Base-by-base conservation (phyloP, 35 echinoderm and acorn worm species). In the Stichopus chloronotus region DNA sequence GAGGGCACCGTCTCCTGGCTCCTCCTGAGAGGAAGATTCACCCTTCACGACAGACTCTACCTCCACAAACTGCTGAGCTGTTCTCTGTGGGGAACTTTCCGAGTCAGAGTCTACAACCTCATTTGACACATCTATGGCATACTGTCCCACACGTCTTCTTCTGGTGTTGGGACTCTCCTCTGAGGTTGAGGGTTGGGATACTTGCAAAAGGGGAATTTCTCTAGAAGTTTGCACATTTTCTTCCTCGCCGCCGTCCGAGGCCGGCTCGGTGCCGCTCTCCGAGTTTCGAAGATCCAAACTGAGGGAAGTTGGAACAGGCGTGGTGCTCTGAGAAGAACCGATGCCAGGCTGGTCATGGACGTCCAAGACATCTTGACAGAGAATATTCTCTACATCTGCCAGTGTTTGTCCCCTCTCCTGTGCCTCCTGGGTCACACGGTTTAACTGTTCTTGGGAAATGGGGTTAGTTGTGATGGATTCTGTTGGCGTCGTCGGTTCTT, bases 391-490 rank as follows among this genome's bases (percentile, higher is more conserved):
- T 16, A 96, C 90, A 10, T 94, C 92, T 5, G 88, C 92, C 17
- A 96, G 78, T 4, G 92, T 88, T 55, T 91, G 81, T 16, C 79
- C 63, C 78, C 83, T 74, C 8, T 65, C 90, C 80, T 88, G 90
- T 5, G 76, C 90, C 53, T 86, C 94, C 58, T 88, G 92, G 5
- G 96, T 92, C 30, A 94, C 96, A 57, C 86, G 86, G n/a, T 86
- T 92, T 60, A 95, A 94, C 68, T 98, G 92, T 55, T 98, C 96
- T 11, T 95, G 83, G 6, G 93, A 87, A 5, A 98, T 94, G 5
- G 94, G 94, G 52, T 76, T 88, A 12, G 85, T 83, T 19, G 94
- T 58, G 77, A 78, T 95, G 6, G 78, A 53, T 8, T 98, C 94
- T 22, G 94, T 96, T 7, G 96, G 96, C 9, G 96, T 96, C 11